Evolutionary conservation across 2,888 invertebrate species (phyloP).

Genomic region (Cosmorhoe ocellata): DNA sequence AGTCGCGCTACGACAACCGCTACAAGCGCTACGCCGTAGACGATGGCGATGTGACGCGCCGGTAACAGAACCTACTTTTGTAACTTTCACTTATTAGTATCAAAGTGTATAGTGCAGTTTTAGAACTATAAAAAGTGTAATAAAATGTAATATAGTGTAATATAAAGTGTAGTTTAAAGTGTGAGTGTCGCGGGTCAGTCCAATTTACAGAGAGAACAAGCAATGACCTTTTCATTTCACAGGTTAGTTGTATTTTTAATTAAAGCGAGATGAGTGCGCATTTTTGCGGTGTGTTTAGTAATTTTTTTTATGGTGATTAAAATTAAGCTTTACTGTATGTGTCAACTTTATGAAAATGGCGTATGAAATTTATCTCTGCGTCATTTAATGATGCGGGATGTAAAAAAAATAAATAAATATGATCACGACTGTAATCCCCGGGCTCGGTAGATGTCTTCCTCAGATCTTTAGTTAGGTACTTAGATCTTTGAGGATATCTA

Average conservation of each 20-base stretch:
- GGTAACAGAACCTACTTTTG: constrained; percentile 36
- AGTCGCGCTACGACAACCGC: constrained; percentile 62
- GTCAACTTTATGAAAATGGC: constrained; percentile 7
- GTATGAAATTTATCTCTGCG: constrained; percentile 5
- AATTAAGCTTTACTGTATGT: constrained; percentile 9
- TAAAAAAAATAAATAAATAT: neutral
- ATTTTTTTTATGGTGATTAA: constrained; percentile 34
- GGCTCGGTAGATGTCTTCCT: no score
- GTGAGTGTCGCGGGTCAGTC: constrained; percentile 51
- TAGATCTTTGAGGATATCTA: no score
- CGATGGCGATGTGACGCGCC: constrained; percentile 35
- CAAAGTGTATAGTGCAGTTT: constrained; percentile 41
- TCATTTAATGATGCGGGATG: constrained; percentile 6
- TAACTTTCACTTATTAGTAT: constrained; percentile 42
- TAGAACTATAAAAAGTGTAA: constrained; percentile 40
- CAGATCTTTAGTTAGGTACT: no score
- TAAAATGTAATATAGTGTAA: neutral
- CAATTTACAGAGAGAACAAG: constrained; percentile 60
- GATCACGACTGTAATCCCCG: no score
- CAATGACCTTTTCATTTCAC: constrained; percentile 71
- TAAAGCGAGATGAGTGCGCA: constrained; percentile 47
- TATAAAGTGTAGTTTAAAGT: constrained; percentile 33
- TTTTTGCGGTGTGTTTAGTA: constrained; percentile 25
- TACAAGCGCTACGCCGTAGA: constrained; percentile 60
- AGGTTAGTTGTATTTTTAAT: constrained; percentile 76